Conservation (phyloP, 2,888 invertebrate genomes). For the Trissonchulus latispiculum region DNA sequence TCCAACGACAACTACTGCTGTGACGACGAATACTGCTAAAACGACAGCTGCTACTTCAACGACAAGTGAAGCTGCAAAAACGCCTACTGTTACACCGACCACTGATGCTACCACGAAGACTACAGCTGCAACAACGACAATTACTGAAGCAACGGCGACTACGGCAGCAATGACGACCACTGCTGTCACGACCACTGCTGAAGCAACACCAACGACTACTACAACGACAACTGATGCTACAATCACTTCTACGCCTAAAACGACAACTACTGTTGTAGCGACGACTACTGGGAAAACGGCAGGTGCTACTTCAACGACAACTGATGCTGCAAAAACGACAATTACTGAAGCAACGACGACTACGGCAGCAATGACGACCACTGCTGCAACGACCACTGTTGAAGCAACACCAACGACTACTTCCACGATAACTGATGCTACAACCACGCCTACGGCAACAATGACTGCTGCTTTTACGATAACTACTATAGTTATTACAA, state of each 20-base stretch:
- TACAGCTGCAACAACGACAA: neutral
- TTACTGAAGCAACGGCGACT: neutral
- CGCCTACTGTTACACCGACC: neutral
- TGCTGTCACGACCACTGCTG: neutral
- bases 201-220: neutral
- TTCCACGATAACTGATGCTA: neutral
- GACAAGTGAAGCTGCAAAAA: neutral
- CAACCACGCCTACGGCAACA: neutral
- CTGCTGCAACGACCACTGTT: neutral
- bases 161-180: neutral
- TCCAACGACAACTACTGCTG: neutral
- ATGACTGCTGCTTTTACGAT: neutral
- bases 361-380: neutral
- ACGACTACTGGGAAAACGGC: neutral
- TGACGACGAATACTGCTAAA: neutral
- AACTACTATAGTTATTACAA: neutral
- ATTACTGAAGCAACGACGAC: neutral
- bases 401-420: neutral
- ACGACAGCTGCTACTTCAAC: neutral
- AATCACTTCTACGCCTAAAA: neutral
- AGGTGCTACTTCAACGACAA: neutral
- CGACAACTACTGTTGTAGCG: neutral
- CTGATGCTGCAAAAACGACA: neutral
- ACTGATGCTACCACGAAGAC: neutral
- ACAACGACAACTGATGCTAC: neutral